These are phyloP conservation scores for Sceloporus tristichus DNA, from an alignment of 2,113 vertebrate genomes.

Conservation along the genomic window DNA sequence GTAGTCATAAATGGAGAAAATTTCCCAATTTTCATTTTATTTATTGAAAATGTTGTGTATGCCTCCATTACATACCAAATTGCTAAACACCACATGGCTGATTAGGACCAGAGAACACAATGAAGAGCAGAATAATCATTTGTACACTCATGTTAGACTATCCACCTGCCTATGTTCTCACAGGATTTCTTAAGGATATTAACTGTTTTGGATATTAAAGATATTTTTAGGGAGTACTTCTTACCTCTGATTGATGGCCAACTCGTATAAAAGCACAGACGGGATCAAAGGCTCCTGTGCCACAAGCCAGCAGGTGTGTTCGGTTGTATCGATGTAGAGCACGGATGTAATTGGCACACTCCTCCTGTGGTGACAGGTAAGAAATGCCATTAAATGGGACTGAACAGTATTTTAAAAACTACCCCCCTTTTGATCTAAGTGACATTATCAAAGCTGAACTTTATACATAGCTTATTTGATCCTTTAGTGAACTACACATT, in stretches of 20 bases:
- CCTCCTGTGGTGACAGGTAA: conserved; percentile 78
- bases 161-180: not conserved
- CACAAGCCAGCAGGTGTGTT: conserved; percentile 92
- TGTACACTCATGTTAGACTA: not conserved
- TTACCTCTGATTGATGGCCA: conserved; percentile 84
- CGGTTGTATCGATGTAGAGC: conserved; percentile 92
- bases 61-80: too few relatives aligned
- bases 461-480: not conserved
- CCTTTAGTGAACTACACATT: not conserved
- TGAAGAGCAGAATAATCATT: not conserved
- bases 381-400: not conserved
- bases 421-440: not conserved
- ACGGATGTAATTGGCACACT: conserved; percentile 96
- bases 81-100: not conserved
- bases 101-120: not conserved
- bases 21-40: too few relatives aligned
- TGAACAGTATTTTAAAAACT: not conserved
- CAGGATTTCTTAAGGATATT: too few relatives aligned
- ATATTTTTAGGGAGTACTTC: conserved; percentile 33
- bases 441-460: not conserved
- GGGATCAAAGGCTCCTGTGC: conserved; percentile 95
- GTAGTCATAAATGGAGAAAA: not conserved
- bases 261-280: conserved; percentile 86
- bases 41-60: too few relatives aligned
- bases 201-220: too few relatives aligned